Conservation (phyloP, 2,888 invertebrate species). For the Tromatobia lineatoria region DNA sequence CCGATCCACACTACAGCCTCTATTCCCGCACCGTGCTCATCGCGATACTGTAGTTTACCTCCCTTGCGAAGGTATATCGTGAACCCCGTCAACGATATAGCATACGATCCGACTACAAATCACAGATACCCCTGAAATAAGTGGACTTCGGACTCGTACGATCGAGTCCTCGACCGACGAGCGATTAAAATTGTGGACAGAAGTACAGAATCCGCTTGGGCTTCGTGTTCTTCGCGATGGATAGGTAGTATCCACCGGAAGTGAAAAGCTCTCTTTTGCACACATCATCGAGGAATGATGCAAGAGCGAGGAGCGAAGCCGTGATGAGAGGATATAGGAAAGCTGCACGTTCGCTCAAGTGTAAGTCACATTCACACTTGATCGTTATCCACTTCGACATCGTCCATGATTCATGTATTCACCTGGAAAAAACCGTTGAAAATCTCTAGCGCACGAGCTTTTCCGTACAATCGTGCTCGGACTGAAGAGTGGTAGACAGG, state of each 20-base stretch:
- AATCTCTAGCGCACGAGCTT: not conserved
- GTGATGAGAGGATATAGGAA: not conserved
- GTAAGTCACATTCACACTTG: slow-evolving; percentile 8
- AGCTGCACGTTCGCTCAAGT: not conserved
- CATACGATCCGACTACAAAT: slow-evolving; percentile 13
- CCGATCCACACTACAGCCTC: slow-evolving; percentile 22
- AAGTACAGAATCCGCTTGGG: slow-evolving; percentile 1
- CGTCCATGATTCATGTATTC: not conserved
- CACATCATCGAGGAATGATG: not conserved
- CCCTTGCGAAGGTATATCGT: not conserved
- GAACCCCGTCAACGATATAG: not conserved
- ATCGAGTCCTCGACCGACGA: slow-evolving; percentile 10
- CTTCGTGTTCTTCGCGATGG: not conserved
- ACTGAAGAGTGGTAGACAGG: not conserved
- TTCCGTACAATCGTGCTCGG: slow-evolving; percentile 10
- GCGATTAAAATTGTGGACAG: slow-evolving; percentile 20
- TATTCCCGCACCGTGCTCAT: slow-evolving; percentile 19
- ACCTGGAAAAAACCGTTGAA: not conserved
- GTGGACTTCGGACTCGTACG: slow-evolving; percentile 1
- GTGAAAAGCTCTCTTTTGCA: slow-evolving; percentile 16
- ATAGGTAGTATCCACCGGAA: slow-evolving; percentile 10
- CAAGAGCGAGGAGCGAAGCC: not conserved
- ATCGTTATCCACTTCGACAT: not conserved
- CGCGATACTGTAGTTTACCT: not conserved
- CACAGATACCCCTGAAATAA: slow-evolving; percentile 12